phyloP scores from a whole-genome alignment of 2,888 invertebrate species.

The Coelopa pilipes region DNA sequence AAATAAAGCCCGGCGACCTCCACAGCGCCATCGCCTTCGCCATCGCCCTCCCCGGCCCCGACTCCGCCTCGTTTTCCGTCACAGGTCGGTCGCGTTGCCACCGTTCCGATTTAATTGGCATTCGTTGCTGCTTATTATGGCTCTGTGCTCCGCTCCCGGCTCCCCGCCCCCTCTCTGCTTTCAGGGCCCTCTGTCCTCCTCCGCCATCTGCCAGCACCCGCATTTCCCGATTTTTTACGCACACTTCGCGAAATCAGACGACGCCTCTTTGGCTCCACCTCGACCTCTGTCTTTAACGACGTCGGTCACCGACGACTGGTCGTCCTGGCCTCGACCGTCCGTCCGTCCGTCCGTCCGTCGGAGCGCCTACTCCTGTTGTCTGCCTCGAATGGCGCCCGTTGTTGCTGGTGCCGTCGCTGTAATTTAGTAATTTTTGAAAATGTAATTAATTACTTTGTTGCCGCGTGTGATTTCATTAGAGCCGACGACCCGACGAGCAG shows the following conservation, averaged over 20 bases:
- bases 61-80: neutral
- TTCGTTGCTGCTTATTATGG: neutral
- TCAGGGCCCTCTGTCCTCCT: no score
- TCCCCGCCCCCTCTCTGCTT: no score
- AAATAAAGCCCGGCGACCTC: neutral
- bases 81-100: neutral
- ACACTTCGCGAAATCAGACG: neutral
- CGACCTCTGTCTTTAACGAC: neutral
- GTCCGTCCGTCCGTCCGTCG: no score
- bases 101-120: slow-evolving; percentile 1
- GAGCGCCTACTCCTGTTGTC: no score
- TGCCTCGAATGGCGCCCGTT: neutral
- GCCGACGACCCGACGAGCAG: neutral
- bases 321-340: no score
- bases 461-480: neutral
- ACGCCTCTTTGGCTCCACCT: neutral
- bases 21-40: neutral
- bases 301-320: no score
- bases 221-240: neutral
- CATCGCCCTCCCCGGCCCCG: neutral
- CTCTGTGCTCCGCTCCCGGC: neutral
- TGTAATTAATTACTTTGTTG: slow-evolving; percentile 7
- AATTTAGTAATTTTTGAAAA: slow-evolving; percentile 22
- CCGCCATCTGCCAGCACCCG: no score
- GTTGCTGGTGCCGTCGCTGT: neutral